Base-by-base conservation (phyloP, 1,140 invertebrate species). In the Pseudomyrmex gracilis region DNA sequence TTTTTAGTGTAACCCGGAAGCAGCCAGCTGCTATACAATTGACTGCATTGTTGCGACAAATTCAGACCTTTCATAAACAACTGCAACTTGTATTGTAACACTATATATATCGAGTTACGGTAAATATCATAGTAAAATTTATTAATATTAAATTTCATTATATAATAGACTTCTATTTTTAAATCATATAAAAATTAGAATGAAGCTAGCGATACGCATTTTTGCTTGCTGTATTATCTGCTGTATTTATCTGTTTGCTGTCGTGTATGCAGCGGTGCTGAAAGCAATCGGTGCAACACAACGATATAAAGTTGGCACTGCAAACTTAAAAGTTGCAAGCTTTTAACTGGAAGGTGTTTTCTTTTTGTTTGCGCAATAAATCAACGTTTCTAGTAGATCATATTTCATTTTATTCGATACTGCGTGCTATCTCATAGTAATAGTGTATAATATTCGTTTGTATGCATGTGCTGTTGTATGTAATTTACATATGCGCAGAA, bases 41-140 rank as follows among this genome's bases (percentile, higher is more conserved):
- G 13, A 63, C 88, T 1, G 90, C 89, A 9, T 78, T 93, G 4
- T 80, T 94, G 24, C 87, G 92, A 5, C 90, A 92, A 83, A 93
- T 93, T 58, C 93, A 94, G 86, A 90, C 85, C 12, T 93, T 93
- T 74, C 92, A 93, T 51, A 92, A 92, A n/a, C 91, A 92, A 83
- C 85, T 93, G 4, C 85, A 85, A 60, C 82, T 90, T 15, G 63
- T 85, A 15, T 89, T 82, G 2, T 90, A 85, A 88, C 61, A 8
- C 20, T 5, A 22, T 51, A 34, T 34, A 5, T 34, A 10, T 68
- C 9, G 17, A 24, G 10, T 55, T 20, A 60, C 5, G 17, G 2
- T 70, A 17, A 58, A 34, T 5, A 34, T 34, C 1, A 34, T 0
- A 34, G 4, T 34, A 34, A 34, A 34, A 7, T 34, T 34, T 34